phyloP scores from a whole-genome alignment of 35 echinoderm and acorn worm genomes.

The Strongylocentrotus purpuratus region DNA sequence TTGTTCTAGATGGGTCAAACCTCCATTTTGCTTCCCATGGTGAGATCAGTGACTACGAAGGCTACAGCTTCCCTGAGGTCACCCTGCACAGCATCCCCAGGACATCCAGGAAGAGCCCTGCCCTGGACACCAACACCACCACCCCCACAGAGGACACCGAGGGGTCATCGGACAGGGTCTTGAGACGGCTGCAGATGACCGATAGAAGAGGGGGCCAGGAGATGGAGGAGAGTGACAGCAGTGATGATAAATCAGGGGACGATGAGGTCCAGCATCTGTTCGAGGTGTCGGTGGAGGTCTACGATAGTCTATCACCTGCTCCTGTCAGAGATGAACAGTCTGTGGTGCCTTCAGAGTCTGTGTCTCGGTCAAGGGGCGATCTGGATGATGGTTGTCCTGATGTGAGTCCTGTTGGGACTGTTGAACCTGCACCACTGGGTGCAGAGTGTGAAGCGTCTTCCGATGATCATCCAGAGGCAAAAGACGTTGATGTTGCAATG shows the following conservation, averaged over 20 bases:
- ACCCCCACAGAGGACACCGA: background rate
- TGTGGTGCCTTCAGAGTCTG: background rate
- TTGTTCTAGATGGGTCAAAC: background rate
- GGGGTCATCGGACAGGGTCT: background rate
- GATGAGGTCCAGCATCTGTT: background rate
- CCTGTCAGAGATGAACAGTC: background rate
- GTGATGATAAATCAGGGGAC: background rate
- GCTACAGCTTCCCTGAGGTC: constrained; percentile 23
- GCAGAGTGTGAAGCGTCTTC: background rate
- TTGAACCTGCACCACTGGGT: background rate
- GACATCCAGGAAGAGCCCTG: background rate
- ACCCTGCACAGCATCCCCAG: constrained; percentile 23
- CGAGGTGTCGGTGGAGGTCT: constrained; percentile 15
- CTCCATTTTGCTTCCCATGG: background rate
- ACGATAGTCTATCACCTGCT: background rate
- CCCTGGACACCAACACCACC: background rate
- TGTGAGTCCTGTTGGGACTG: background rate
- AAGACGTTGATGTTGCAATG: background rate
- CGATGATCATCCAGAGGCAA: background rate
- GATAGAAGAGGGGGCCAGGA: background rate
- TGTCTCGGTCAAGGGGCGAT: background rate
- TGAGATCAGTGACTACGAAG: constrained; percentile 35
- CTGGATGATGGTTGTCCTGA: background rate
- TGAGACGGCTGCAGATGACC: background rate
- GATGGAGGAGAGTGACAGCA: background rate